phyloP scores from a whole-genome alignment of 2,113 vertebrate genomes.

The Neogale vison region DNA sequence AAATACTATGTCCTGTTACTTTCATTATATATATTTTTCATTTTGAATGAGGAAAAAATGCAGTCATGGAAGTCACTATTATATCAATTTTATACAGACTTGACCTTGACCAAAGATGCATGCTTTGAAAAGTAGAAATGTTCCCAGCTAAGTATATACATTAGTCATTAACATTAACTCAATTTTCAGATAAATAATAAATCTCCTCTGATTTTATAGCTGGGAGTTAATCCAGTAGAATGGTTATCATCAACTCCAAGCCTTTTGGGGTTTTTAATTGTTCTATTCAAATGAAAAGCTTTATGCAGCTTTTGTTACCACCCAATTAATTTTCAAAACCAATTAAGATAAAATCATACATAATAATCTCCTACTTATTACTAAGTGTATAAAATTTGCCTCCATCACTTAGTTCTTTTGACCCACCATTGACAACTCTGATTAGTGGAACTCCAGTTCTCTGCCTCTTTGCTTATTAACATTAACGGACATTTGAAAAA shows the following conservation, averaged over 20 bases:
- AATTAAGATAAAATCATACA: slow-evolving; percentile 86
- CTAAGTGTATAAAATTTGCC: slow-evolving; percentile 76
- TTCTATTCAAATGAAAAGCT: slow-evolving; percentile 79
- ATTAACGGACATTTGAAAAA: slow-evolving; percentile 69
- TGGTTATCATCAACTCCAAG: slow-evolving; percentile 77
- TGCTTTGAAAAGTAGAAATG: slow-evolving; percentile 55
- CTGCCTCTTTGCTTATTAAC: slow-evolving; percentile 46
- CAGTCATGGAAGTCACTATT: not conserved
- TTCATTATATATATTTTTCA: not conserved
- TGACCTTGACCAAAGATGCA: slow-evolving; percentile 58
- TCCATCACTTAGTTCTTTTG: slow-evolving; percentile 77
- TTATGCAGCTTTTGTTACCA: slow-evolving; percentile 82
- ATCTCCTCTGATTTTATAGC: slow-evolving; percentile 72
- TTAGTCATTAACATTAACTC: slow-evolving; percentile 69
- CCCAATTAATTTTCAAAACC: slow-evolving; percentile 84
- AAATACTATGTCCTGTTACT: not conserved
- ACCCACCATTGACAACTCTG: slow-evolving; percentile 70
- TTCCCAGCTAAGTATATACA: slow-evolving; percentile 14
- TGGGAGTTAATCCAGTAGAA: slow-evolving; percentile 77
- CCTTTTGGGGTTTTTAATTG: slow-evolving; percentile 77
- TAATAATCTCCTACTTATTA: slow-evolving; percentile 79
- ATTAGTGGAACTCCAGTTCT: slow-evolving; percentile 45
- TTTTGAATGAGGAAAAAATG: not conserved
- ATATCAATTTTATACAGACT: slow-evolving; percentile 45
- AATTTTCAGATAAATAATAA: slow-evolving; percentile 72